Evolutionary conservation across 1,140 invertebrate species (phyloP).

Genomic region (Bombus confusus): DNA sequence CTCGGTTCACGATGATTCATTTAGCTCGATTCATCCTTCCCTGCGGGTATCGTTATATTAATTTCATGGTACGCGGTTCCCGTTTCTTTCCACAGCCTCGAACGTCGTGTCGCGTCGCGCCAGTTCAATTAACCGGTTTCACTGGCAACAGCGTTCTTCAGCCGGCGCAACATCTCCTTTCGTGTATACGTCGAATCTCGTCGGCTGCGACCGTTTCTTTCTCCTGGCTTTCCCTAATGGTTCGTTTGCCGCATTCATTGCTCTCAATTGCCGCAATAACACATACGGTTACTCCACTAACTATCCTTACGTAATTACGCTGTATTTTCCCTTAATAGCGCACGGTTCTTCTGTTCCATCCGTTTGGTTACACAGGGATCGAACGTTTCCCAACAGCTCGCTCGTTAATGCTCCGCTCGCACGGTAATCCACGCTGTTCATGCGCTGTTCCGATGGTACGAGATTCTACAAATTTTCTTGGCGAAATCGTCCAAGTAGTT

Average conservation of each 20-base stretch:
- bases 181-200: neutral
- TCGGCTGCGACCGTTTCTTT: neutral
- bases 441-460: no score
- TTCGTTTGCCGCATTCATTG: constrained; percentile 8
- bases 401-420: no score
- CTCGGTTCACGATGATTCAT: neutral
- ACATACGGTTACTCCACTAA: neutral
- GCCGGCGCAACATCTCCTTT: neutral
- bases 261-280: constrained; percentile 2
- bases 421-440: no score
- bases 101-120: no score
- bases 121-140: neutral
- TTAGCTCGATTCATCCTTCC: neutral
- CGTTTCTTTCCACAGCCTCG: neutral
- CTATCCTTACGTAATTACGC: neutral
- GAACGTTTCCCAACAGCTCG: no score
- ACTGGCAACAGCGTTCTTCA: neutral
- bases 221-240: neutral
- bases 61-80: neutral
- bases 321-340: neutral
- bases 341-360: neutral
- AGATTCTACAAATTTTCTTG: no score
- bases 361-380: neutral
- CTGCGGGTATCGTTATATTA: constrained; percentile 3
- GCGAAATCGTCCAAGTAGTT: no score